These are phyloP conservation scores for Stegodyphus dumicola DNA, from an alignment of 1,140 invertebrate genomes.

Conservation along the genomic window DNA sequence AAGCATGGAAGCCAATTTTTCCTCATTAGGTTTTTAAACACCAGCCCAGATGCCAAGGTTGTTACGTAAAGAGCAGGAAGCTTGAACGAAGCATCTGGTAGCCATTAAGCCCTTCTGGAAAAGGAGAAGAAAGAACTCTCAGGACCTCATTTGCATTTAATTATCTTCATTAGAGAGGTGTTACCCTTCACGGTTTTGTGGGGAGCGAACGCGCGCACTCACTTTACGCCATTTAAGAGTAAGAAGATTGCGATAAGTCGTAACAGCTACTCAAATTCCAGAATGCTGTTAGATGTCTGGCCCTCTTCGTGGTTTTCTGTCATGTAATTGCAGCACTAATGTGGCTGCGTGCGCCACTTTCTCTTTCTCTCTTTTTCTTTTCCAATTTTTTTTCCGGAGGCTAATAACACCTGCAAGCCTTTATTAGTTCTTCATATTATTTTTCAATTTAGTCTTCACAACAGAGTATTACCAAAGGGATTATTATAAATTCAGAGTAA, in stretches of 20 bases:
- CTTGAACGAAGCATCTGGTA: neutral
- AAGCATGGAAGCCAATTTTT: neutral
- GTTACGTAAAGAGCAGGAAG: neutral
- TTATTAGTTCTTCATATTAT: neutral
- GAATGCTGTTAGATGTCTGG: neutral
- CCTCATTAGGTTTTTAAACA: neutral
- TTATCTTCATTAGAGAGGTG: slow-evolving; percentile 46
- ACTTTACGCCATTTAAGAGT: neutral
- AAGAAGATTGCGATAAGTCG: slow-evolving; percentile 4
- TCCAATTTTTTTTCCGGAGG: neutral
- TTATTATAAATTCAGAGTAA: too few species aligned
- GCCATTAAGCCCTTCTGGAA: neutral
- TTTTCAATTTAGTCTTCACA: neutral
- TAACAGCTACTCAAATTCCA: slow-evolving; percentile 6
- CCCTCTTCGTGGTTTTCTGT: slow-evolving; percentile 2
- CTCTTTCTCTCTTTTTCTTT: neutral
- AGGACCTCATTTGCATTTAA: slow-evolving; percentile 35
- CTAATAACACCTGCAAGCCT: neutral
- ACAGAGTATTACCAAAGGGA: too few species aligned
- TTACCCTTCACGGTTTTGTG: slow-evolving; percentile 37
- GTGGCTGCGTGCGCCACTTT: neutral
- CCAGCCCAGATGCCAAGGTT: neutral
- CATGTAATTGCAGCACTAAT: neutral
- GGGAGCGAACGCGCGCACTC: too few species aligned
- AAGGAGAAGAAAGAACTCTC: too few species aligned